Evolutionary conservation across 2,888 invertebrate genomes (phyloP).

Genomic region (Callyntrura guangdongensis): DNA sequence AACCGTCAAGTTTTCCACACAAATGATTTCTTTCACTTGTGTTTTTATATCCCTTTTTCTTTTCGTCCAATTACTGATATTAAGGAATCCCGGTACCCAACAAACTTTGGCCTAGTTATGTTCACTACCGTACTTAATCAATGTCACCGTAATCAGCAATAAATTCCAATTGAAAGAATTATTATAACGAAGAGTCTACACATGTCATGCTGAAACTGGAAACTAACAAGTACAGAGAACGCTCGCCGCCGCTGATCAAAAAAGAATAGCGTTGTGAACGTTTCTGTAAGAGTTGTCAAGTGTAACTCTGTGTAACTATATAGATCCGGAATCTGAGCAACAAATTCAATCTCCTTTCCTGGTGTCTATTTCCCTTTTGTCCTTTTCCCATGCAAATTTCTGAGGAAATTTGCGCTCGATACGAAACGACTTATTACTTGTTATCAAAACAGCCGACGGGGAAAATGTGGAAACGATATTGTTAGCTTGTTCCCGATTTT

Average conservation of each 20-base stretch:
- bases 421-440: not conserved
- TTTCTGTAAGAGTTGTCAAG: no score
- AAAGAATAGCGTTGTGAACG: no score
- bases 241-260: not conserved
- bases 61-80: slow-evolving; percentile 19
- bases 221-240: not conserved
- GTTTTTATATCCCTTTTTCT: not conserved
- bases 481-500: not conserved
- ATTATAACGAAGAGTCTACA: not conserved
- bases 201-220: not conserved
- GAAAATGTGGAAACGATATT: not conserved
- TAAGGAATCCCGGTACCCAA: not conserved
- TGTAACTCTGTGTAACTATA: no score
- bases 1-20: slow-evolving; percentile 61
- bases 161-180: slow-evolving; percentile 34
- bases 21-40: slow-evolving; percentile 53
- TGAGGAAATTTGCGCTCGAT: not conserved
- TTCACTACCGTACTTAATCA: slow-evolving; percentile 42
- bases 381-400: slow-evolving; percentile 54
- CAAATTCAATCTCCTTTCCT: not conserved
- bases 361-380: not conserved
- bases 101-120: slow-evolving; percentile 33
- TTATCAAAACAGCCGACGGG: slow-evolving; percentile 21
- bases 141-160: slow-evolving; percentile 58
- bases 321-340: not conserved